Conservation (phyloP, 2,888 invertebrate genomes). For the Lycia hirtaria region DNA sequence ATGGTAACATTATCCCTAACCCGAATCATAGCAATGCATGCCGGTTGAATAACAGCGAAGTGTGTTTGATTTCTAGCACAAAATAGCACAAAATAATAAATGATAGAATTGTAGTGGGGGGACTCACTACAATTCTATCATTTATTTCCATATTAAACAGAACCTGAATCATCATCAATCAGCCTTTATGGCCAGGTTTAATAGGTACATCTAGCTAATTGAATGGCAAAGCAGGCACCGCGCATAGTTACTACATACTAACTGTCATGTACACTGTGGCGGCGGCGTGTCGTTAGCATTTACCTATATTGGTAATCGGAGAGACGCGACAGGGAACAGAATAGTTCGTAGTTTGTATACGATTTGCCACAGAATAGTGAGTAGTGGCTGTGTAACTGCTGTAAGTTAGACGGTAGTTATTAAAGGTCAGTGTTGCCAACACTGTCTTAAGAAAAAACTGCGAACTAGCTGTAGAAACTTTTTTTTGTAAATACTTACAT, state of each 20-base stretch:
- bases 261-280: too few relatives aligned
- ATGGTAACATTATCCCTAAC: too few relatives aligned
- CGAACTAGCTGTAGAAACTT: too few relatives aligned
- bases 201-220: slow-evolving; percentile 14
- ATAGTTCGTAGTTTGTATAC: neutral
- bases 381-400: neutral
- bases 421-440: neutral
- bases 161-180: too few relatives aligned
- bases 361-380: neutral
- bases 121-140: too few relatives aligned
- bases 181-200: neutral
- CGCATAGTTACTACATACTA: neutral
- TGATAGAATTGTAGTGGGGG: too few relatives aligned
- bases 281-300: slow-evolving; percentile 22
- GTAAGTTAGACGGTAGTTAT: neutral
- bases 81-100: too few relatives aligned
- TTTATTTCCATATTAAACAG: neutral
- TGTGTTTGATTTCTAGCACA: too few relatives aligned
- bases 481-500: too few relatives aligned
- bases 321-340: slow-evolving; percentile 27
- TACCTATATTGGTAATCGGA: slow-evolving; percentile 47
- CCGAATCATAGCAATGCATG: too few relatives aligned
- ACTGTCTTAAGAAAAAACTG: too few relatives aligned
- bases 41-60: too few relatives aligned
- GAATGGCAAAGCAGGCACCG: slow-evolving; percentile 14